These are phyloP conservation scores for Myathropa florea DNA, from an alignment of 2,888 invertebrate species.

Conservation along the genomic window DNA sequence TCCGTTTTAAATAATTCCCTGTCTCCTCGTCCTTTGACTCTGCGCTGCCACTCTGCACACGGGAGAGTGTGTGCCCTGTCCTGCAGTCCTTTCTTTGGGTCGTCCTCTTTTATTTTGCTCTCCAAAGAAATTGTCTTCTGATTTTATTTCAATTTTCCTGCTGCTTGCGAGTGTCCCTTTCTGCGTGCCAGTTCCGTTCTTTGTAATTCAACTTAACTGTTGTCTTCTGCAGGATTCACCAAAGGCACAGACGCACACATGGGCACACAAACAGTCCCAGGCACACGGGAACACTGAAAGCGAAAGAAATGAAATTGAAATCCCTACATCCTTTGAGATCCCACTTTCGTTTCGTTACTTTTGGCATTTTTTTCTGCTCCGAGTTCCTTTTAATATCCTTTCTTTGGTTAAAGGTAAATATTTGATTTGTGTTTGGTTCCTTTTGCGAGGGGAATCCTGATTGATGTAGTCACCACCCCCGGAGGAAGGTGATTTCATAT, in stretches of 20 bases:
- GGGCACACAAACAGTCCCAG: neutral
- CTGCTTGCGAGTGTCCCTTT: slow-evolving; percentile 60
- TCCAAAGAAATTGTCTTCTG: neutral
- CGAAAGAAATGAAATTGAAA: slow-evolving; percentile 63
- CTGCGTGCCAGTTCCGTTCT: slow-evolving; percentile 42
- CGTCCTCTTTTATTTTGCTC: neutral
- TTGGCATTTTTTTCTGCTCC: neutral
- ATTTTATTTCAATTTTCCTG: slow-evolving; percentile 46
- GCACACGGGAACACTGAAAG: slow-evolving; percentile 6
- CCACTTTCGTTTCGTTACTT: slow-evolving; percentile 55
- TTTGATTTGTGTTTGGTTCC: slow-evolving; percentile 62
- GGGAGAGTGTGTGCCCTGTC: neutral
- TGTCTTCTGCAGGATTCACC: slow-evolving; percentile 29
- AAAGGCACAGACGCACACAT: neutral
- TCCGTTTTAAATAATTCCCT: slow-evolving; percentile 67
- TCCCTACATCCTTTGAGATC: slow-evolving; percentile 67
- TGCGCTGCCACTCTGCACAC: neutral
- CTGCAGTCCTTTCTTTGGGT: slow-evolving; percentile 10
- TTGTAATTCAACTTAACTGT: slow-evolving; percentile 32
- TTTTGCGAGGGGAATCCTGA: slow-evolving; percentile 50
- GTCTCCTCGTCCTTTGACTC: slow-evolving; percentile 4
- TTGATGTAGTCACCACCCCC: slow-evolving; percentile 57
- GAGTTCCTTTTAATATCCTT: slow-evolving; percentile 55
- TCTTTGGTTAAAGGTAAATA: slow-evolving; percentile 67
- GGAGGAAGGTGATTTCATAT: slow-evolving; percentile 57